Evolutionary conservation across 2,113 vertebrate species (phyloP).

Genomic region (Poicephalus gulielmi): DNA sequence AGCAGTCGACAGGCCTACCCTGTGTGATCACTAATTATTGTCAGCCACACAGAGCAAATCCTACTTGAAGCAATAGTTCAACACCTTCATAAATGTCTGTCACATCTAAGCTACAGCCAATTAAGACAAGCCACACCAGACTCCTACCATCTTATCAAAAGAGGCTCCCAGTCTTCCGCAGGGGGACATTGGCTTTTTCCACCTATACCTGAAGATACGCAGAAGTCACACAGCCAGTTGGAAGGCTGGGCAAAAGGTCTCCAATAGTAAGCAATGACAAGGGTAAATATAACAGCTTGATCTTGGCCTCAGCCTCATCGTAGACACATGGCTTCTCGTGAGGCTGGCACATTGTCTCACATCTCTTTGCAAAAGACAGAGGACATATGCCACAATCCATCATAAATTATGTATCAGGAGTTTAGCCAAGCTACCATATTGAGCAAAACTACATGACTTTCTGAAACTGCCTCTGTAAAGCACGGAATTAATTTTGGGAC

Average conservation of each 20-base stretch:
- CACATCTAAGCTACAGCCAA: not conserved
- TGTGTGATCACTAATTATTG: not conserved
- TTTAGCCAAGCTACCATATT: not conserved
- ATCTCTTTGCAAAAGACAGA: not conserved
- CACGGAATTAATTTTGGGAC: not conserved
- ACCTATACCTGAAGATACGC: not conserved
- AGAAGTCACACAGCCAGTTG: rapidly evolving
- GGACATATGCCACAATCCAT: not conserved
- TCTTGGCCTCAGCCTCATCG: not conserved
- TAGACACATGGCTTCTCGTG: not conserved
- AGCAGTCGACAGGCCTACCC: not conserved
- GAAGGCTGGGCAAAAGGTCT: not conserved
- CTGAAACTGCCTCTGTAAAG: not conserved
- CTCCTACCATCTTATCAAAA: not conserved
- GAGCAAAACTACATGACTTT: not conserved
- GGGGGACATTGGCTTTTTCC: not conserved
- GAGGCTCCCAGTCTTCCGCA: not conserved
- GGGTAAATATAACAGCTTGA: not conserved
- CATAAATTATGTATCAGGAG: not conserved
- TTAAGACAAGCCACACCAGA: not conserved
- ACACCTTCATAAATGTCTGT: not conserved
- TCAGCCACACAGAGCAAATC: not conserved
- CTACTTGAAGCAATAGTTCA: not conserved
- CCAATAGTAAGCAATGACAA: not conserved
- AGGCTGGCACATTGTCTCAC: not conserved